A percentile compares a stretch with the other conserved stretches of the same genome.
These are phyloP conservation scores for Adelphocoris suturalis DNA, from an alignment of 2,888 invertebrate species.

Conservation along the genomic window DNA sequence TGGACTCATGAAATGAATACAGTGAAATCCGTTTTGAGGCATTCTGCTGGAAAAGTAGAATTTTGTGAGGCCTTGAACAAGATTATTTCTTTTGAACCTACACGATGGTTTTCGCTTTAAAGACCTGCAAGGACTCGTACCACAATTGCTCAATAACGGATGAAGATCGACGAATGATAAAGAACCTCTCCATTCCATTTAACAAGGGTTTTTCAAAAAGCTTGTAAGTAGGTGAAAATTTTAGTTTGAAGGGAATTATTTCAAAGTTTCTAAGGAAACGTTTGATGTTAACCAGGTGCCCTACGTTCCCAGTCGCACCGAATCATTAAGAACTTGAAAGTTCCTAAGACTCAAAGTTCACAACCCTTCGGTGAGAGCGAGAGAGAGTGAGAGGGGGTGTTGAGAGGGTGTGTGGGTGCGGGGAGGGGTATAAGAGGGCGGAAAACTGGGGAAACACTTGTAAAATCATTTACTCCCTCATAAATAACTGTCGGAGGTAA, in stretches of 20 bases:
- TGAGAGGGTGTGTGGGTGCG: too few species aligned
- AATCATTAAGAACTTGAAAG: conserved; percentile 37
- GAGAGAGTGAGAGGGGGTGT: not conserved
- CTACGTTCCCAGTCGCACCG: not conserved
- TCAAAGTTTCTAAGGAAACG: not conserved
- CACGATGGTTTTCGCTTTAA: too few species aligned
- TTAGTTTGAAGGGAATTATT: conserved; percentile 7
- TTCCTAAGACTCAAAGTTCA: not conserved
- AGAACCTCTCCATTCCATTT: not conserved
- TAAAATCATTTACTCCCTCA: conserved; percentile 59
- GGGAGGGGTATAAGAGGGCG: not conserved
- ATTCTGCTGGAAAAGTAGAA: too few species aligned
- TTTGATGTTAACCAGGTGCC: conserved; percentile 1
- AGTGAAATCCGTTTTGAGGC: too few species aligned
- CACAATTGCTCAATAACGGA: too few species aligned
- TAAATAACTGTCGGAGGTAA: conserved; percentile 48
- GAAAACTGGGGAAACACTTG: conserved; percentile 52
- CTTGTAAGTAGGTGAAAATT: not conserved
- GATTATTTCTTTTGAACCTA: too few species aligned
- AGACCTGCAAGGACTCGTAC: too few species aligned
- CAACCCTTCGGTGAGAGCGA: conserved; percentile 7
- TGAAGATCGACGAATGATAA: too few species aligned
- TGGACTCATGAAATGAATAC: too few species aligned
- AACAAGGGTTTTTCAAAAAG: not conserved
- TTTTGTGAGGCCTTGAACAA: too few species aligned